Conservation (phyloP, 2,888 invertebrate species). For the Trissonchulus latispiculum region DNA sequence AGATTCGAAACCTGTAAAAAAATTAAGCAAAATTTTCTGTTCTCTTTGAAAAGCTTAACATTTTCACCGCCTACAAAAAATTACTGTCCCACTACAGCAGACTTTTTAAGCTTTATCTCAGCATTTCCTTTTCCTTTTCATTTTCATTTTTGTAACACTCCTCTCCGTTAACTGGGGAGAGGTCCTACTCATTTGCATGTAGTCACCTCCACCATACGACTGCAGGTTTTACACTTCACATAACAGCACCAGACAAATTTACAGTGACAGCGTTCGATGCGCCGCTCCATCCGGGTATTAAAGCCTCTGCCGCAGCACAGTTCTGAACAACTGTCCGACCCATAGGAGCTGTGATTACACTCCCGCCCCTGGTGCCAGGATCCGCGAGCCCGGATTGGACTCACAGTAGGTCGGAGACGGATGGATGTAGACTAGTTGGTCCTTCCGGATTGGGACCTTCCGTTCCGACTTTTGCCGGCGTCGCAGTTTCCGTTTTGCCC, state of each 20-base stretch:
- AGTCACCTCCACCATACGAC: slow-evolving; percentile 47
- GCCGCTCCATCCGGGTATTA: slow-evolving; percentile 27
- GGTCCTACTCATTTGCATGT: slow-evolving; percentile 49
- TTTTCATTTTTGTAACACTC: no score
- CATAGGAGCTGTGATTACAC: slow-evolving; percentile 65
- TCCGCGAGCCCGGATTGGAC: slow-evolving; percentile 66
- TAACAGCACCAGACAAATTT: slow-evolving; percentile 50
- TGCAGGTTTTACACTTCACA: slow-evolving; percentile 49
- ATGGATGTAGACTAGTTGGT: slow-evolving; percentile 77
- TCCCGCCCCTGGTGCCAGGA: slow-evolving; percentile 66
- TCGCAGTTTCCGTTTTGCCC: slow-evolving; percentile 45
- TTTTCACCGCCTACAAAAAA: no score
- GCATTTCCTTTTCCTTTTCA: no score
- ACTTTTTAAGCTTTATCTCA: no score
- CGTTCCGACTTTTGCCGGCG: slow-evolving; percentile 48
- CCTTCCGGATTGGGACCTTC: slow-evolving; percentile 52
- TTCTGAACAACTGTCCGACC: slow-evolving; percentile 46
- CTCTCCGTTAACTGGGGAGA: no score
- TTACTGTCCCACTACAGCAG: no score
- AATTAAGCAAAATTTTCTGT: no score
- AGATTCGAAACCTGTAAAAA: no score
- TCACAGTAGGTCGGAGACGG: slow-evolving; percentile 81
- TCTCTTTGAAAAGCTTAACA: no score
- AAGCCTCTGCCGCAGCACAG: slow-evolving; percentile 48
- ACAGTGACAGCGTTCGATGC: slow-evolving; percentile 48